phyloP scores from a whole-genome alignment of 2,113 vertebrate species.

The Tragelaphus buxtoni region DNA sequence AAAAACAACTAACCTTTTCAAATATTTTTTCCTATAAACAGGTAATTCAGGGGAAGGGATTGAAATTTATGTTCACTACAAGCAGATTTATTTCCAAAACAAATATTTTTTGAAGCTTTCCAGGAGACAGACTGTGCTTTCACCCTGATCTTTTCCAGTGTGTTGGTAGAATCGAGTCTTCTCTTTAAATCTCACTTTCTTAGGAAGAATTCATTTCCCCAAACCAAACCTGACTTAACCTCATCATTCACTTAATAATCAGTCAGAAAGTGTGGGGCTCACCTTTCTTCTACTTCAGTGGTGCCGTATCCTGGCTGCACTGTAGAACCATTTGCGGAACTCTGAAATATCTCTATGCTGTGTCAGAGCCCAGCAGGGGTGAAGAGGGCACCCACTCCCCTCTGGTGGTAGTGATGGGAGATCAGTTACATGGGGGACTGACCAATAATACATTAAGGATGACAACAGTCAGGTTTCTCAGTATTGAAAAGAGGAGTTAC shows the following conservation, averaged over 20 bases:
- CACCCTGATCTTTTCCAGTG: neutral
- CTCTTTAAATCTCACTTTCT: constrained; percentile 20
- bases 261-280: neutral
- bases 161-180: neutral
- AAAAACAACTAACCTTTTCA: constrained; percentile 51
- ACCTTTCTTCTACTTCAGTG: neutral
- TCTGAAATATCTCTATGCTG: neutral
- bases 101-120: constrained; percentile 64
- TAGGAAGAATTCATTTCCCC: constrained; percentile 22
- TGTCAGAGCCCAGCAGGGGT: neutral
- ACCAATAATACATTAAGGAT: neutral
- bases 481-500: neutral
- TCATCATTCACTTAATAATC: neutral
- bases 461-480: neutral
- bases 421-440: neutral
- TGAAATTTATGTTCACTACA: constrained; percentile 29
- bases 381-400: neutral
- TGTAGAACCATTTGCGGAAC: neutral
- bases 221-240: neutral
- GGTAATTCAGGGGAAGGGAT: constrained; percentile 27
- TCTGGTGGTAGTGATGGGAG: neutral
- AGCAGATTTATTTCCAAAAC: constrained; percentile 56
- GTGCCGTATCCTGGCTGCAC: neutral
- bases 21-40: constrained; percentile 52
- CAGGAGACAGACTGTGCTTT: constrained; percentile 46